phyloP scores from a whole-genome alignment of 2,797 vertebrate genomes.

The Hypotaenidia philippensis region DNA sequence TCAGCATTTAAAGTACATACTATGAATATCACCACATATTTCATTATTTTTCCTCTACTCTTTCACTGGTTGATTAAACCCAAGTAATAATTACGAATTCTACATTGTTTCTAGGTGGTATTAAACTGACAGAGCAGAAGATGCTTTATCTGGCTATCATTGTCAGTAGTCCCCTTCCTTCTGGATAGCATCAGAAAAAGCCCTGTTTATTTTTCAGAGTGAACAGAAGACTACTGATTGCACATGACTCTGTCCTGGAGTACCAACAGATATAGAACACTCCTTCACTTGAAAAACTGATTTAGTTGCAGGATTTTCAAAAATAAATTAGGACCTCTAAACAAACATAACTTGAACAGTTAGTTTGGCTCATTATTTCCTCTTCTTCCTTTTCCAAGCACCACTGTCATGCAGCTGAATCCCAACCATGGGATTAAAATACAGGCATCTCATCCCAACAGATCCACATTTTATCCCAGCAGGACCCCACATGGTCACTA shows the following conservation, averaged over 20 bases:
- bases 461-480: background rate
- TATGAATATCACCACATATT: background rate
- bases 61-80: constrained; percentile 14
- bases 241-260: background rate
- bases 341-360: background rate
- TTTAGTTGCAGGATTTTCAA: background rate
- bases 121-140: background rate
- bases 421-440: background rate
- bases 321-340: background rate
- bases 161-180: background rate
- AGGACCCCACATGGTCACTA: background rate
- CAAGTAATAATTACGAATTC: background rate
- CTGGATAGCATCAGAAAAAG: background rate
- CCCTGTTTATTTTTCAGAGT: background rate
- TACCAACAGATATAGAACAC: background rate
- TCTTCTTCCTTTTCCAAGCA: background rate
- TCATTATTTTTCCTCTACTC: background rate
- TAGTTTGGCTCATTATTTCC: background rate
- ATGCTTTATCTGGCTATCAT: background rate
- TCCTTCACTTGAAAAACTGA: background rate
- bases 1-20: constrained; percentile 35
- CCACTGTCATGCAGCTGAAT: background rate
- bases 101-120: background rate
- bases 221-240: background rate
- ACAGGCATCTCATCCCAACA: background rate